Evolutionary conservation across 2,888 invertebrate genomes (phyloP), one percentile per base, ranked within the genome.

Genomic region (Bugulina stolonifera): DNA sequence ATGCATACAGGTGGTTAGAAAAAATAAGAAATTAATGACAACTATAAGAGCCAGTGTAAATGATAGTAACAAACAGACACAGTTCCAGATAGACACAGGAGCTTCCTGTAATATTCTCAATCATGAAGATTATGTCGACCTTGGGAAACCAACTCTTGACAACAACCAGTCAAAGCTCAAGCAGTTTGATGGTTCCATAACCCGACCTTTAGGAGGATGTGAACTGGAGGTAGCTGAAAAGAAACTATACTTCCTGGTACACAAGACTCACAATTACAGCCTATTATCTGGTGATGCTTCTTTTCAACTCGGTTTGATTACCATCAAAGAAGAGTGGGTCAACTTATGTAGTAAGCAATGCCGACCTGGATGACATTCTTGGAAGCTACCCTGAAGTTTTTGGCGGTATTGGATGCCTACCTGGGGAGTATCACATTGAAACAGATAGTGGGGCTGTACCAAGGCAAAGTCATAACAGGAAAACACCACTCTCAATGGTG

Each of bases 21-120:
- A 2, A 3, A 64, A 64, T 32, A 64, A 64, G 64, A 64, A 64
- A n/a, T 34, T 34, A 32, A 2, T 64, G 64, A 32, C 5, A 27
- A 64, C 34, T 14, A 64, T 64, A 64, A 3, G 32, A n/a, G 32
- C 64, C n/a, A n/a, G n/a, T n/a, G 34, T n/a, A n/a, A 43, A 43
- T 10, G 43, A 18, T 18, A 43, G 43, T 10, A 5, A 43, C 18
- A 18, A 10, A 32, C 2, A 64, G 29, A 64, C 32, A 27, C 10
- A 10, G 32, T 64, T 14, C 32, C 64, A 64, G 32, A 5, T 27
- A 64, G 27, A 64, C 32, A 64, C 64, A 25, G 64, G 27, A 2
- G 27, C 64, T 34, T 64, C 64, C 3, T 64, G 64, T 32, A 64
- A 64, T 32, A 64, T 64, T 25, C 34, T 64, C 5, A 64, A 64